phyloP scores from a whole-genome alignment of 2,888 invertebrate species.

The Xestia rhomboidea region DNA sequence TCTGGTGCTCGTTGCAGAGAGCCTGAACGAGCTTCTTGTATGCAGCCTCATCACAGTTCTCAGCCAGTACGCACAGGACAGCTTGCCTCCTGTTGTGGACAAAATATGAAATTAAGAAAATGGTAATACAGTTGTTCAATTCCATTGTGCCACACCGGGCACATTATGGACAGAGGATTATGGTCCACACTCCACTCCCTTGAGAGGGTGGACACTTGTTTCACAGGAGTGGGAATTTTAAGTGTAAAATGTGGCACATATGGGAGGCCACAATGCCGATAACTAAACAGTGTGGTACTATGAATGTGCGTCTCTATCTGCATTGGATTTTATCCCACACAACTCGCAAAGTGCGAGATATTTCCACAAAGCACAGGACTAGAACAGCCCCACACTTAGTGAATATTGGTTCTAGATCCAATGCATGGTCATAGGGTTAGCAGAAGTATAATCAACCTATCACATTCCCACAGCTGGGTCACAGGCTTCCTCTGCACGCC shows the following conservation, averaged over 20 bases:
- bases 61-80: slow-evolving; percentile 98
- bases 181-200: neutral
- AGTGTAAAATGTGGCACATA: slow-evolving; percentile 83
- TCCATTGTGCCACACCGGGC: too few species aligned
- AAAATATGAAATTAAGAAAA: neutral
- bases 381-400: slow-evolving; percentile 82
- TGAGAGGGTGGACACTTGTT: neutral
- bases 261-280: slow-evolving; percentile 88
- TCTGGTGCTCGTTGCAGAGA: slow-evolving; percentile 99
- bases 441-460: neutral
- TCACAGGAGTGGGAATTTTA: neutral
- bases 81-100: slow-evolving; percentile 95
- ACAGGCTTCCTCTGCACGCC: neutral
- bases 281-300: slow-evolving; percentile 85
- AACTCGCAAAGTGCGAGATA: slow-evolving; percentile 71
- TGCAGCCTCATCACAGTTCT: slow-evolving; percentile 99
- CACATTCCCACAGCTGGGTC: neutral
- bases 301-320: slow-evolving; percentile 86
- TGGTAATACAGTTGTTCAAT: neutral
- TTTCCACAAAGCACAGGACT: slow-evolving; percentile 84
- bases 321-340: slow-evolving; percentile 76
- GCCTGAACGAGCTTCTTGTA: slow-evolving; percentile 99
- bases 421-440: slow-evolving; percentile 69
- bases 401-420: slow-evolving; percentile 81
- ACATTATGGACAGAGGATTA: neutral